A percentile compares a stretch with the other conserved stretches of the same genome.
Evolutionary conservation across 2,888 invertebrate species (phyloP).

Genomic region (Nomada fabriciana): DNA sequence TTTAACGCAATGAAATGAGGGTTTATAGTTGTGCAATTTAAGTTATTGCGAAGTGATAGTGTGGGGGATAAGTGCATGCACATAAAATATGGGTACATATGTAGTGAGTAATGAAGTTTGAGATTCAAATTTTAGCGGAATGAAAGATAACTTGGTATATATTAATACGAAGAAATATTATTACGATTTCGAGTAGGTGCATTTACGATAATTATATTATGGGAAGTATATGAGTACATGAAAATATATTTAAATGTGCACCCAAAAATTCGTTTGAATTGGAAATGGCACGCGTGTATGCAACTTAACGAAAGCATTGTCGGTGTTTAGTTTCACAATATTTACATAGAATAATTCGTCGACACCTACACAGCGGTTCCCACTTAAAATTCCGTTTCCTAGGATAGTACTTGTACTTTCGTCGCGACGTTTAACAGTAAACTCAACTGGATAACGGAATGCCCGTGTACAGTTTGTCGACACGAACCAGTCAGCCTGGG

Average conservation of each 20-base stretch:
- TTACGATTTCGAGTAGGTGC: too few species aligned
- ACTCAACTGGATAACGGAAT: slow-evolving; percentile 32
- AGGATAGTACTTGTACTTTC: slow-evolving; percentile 28
- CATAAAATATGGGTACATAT: not conserved
- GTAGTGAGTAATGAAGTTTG: too few species aligned
- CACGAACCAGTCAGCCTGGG: slow-evolving; percentile 22
- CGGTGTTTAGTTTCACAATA: not conserved
- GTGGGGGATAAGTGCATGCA: not conserved
- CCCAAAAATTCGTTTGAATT: too few species aligned
- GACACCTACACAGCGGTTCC: not conserved
- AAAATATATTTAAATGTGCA: too few species aligned
- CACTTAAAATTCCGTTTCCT: slow-evolving; percentile 10
- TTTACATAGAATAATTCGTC: not conserved
- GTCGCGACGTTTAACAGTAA: slow-evolving; percentile 35
- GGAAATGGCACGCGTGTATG: not conserved
- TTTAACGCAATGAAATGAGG: not conserved
- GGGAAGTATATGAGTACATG: too few species aligned
- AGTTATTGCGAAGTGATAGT: not conserved
- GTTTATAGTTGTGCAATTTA: not conserved
- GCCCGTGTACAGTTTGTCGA: slow-evolving; percentile 38
- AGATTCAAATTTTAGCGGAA: too few species aligned
- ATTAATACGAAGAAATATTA: too few species aligned
- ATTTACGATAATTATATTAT: too few species aligned
- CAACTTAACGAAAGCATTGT: too few species aligned
- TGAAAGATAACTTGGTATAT: too few species aligned